Evolutionary conservation across 2,888 invertebrate species (phyloP).

Genomic region (Aspidiotus rigidus): DNA sequence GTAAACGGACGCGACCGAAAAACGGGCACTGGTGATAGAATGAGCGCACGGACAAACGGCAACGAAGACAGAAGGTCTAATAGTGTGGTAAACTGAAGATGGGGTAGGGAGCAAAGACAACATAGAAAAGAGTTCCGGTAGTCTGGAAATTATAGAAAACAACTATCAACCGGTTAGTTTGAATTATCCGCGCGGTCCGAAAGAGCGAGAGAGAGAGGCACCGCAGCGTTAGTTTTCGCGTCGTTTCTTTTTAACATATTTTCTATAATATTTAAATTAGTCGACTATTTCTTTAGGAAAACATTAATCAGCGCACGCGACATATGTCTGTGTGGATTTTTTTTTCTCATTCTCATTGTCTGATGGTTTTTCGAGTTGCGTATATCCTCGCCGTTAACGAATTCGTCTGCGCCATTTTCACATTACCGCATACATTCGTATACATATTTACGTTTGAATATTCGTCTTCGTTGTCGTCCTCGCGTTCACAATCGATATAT

Average conservation of each 20-base stretch:
- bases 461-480: not conserved
- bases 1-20: too few species aligned
- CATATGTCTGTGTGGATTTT: not conserved
- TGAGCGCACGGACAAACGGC: too few species aligned
- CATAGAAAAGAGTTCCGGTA: not conserved
- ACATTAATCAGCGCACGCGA: conserved; percentile 4
- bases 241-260: not conserved
- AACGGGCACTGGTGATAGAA: too few species aligned
- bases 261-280: conserved; percentile 2
- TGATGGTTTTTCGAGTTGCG: not conserved
- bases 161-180: not conserved
- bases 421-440: not conserved
- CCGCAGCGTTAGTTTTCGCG: not conserved
- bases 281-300: not conserved
- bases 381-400: not conserved
- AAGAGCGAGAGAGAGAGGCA: not conserved
- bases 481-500: not conserved
- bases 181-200: not conserved
- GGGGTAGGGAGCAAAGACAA: not conserved
- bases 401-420: conserved; percentile 4
- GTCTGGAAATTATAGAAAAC: conserved; percentile 1
- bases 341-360: not conserved
- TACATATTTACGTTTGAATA: not conserved
- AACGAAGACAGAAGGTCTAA: too few species aligned
- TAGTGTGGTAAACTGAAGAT: too few species aligned